Evolutionary conservation across 2,888 invertebrate species (phyloP), one percentile per base, ranked within the genome.

Genomic region (Neoitamus cyanurus): DNA sequence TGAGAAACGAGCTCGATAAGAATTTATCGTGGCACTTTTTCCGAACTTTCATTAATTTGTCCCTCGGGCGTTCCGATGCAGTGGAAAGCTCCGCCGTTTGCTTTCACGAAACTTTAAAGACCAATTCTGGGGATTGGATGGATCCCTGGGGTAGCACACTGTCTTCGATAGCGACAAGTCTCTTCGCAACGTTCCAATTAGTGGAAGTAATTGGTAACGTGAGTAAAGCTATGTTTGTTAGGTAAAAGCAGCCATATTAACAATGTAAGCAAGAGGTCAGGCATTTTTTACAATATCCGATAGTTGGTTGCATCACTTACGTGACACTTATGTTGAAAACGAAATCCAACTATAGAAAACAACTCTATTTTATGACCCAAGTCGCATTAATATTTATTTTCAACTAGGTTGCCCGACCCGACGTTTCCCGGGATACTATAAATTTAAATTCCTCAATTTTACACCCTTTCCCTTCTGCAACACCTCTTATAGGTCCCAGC

Each of bases 1-100:
- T 46, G 46, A 46, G 77, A 42, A 77, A 46, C 46, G 73, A 73
- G 73, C 73, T 73, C 36, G 73, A 73, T 73, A 73, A 73, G 73
- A 7, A 73, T 73, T 73, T 73, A 34, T 73, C 34, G 73, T 31
- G 73, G 73, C 20, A 20, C 31, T 70, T 70, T 70, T 70, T 70
- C 70, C 30, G 31, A 70, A 70, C 31, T 70, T 70, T 30, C 70
- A 58, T 58, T 58, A 58, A 58, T 58, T 58, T 58, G 25, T 58
- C 58, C 58, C 25, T 25, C 25, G 58, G 25, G 58, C 58, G 58
- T 58, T 58, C 58, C 58, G 58, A 7, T 58, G 58, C 58, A 58
- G 2, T 5, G 58, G 25, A 25, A 1, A 2, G 58, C 20, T 58
- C 2, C 9, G 2, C 58, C 20, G 20, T 20, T 58, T 58, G 58